A percentile compares a stretch with the other conserved stretches of the same genome.
Conservation (phyloP, 64 coral and sea anemone species). For the Montipora capricornis region DNA sequence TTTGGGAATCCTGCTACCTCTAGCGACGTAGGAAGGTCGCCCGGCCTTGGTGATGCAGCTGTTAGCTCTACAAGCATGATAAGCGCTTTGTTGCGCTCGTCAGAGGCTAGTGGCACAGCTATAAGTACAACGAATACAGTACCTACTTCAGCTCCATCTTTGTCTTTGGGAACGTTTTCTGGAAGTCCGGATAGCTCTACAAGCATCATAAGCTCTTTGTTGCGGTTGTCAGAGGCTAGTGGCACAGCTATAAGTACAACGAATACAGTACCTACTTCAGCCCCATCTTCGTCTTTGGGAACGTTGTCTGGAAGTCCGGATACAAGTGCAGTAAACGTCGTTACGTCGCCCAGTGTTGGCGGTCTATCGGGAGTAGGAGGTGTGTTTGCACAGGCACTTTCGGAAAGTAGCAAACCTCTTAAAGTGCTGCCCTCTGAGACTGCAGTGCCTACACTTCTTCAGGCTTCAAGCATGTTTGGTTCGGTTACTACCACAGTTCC, state of each 20-base stretch:
- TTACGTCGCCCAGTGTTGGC: not conserved
- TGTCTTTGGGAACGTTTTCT: not conserved
- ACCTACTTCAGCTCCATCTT: not conserved
- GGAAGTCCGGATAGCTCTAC: not conserved
- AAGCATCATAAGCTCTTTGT: slow-evolving; percentile 1
- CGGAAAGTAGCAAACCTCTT: not conserved
- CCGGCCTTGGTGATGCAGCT: not conserved
- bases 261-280: not conserved
- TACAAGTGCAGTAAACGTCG: not conserved
- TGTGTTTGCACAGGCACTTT: not conserved
- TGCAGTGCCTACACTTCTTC: not conserved
- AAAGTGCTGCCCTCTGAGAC: not conserved
- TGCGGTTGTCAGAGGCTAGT: not conserved
- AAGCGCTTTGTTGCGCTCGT: not conserved
- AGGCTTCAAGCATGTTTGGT: not conserved
- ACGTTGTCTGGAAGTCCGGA: slow-evolving; percentile 5
- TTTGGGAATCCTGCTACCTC: not conserved
- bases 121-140: not conserved
- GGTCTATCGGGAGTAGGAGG: not conserved
- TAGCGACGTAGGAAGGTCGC: not conserved
- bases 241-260: not conserved
- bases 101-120: not conserved
- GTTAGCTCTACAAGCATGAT: slow-evolving; percentile 1
- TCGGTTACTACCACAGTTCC: not conserved
- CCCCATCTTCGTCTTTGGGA: not conserved